Conservation (phyloP, 2,888 invertebrate genomes). For the Cerceris rybyensis region DNA sequence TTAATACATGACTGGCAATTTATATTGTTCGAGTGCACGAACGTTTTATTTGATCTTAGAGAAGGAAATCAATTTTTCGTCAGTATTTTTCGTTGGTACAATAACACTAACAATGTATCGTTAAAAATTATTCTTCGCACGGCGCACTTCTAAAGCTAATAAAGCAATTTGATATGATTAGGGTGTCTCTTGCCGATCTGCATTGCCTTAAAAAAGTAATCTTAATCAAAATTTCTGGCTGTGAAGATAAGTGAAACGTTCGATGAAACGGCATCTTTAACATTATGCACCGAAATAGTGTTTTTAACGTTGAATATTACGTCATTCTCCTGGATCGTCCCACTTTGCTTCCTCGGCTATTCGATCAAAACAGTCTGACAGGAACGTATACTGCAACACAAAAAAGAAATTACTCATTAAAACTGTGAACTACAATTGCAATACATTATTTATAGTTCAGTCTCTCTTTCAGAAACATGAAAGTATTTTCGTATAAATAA, state of each 20-base stretch:
- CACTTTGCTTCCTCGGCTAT: constrained; percentile 96
- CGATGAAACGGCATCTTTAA: constrained; percentile 48
- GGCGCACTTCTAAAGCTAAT: constrained; percentile 24
- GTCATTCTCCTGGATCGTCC: constrained; percentile 92
- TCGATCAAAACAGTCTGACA: constrained; percentile 97
- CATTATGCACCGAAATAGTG: constrained; percentile 52
- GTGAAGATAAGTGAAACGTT: constrained; percentile 45
- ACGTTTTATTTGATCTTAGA: not conserved
- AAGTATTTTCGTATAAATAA: too few relatives aligned
- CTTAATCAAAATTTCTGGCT: constrained; percentile 47
- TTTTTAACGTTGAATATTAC: constrained; percentile 66
- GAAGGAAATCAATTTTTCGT: constrained; percentile 7
- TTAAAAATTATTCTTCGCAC: constrained; percentile 16
- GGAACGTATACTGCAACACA: constrained; percentile 89
- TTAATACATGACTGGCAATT: not conserved
- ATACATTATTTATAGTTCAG: not conserved
- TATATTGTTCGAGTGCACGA: not conserved
- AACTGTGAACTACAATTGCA: not conserved
- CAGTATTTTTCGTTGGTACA: not conserved
- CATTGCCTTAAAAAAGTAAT: constrained; percentile 39
- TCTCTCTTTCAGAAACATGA: too few relatives aligned
- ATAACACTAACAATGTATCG: constrained; percentile 14
- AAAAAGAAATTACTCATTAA: not conserved
- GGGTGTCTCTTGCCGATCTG: constrained; percentile 27
- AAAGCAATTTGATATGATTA: constrained; percentile 50